These are phyloP conservation scores for Chelon labrosus DNA, from an alignment of 2,797 vertebrate species.

Conservation along the genomic window DNA sequence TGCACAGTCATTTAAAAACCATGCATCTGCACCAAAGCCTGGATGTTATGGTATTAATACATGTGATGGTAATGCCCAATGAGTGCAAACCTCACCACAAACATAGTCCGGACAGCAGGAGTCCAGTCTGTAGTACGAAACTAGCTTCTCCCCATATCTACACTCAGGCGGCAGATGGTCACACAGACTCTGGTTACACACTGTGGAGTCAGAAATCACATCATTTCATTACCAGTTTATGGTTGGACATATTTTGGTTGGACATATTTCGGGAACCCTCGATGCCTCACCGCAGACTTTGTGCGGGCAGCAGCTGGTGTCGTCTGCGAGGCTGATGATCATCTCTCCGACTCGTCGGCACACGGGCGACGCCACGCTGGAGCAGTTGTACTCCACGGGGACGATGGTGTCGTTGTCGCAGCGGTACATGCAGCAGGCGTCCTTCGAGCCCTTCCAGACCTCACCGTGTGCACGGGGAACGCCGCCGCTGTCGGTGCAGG, in stretches of 20 bases:
- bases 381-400: conserved; percentile 89
- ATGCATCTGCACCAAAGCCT: too few species aligned
- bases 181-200: conserved; percentile 95
- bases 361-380: conserved; percentile 62
- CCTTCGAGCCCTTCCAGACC: conserved; percentile 91
- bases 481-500: conserved; percentile 93
- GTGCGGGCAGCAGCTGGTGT: conserved; percentile 90
- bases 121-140: conserved; percentile 90
- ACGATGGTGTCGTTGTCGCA: conserved; percentile 91
- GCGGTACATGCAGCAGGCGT: conserved; percentile 92
- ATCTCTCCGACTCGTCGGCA: conserved; percentile 90
- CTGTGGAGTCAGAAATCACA: conserved; percentile 73
- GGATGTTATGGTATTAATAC: too few species aligned
- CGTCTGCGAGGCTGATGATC: conserved; percentile 86
- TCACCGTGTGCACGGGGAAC: conserved; percentile 90
- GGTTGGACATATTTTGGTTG: too few species aligned
- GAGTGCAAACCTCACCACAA: conserved; percentile 88
- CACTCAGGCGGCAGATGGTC: conserved; percentile 86
- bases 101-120: conserved; percentile 92
- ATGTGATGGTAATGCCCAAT: too few species aligned
- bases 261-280: too few species aligned
- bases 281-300: conserved; percentile 88
- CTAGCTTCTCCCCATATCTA: conserved; percentile 89
- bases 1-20: too few species aligned
- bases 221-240: not conserved